These are phyloP conservation scores for Hemiprocne comata DNA, from an alignment of 2,113 vertebrate species.

Conservation along the genomic window DNA sequence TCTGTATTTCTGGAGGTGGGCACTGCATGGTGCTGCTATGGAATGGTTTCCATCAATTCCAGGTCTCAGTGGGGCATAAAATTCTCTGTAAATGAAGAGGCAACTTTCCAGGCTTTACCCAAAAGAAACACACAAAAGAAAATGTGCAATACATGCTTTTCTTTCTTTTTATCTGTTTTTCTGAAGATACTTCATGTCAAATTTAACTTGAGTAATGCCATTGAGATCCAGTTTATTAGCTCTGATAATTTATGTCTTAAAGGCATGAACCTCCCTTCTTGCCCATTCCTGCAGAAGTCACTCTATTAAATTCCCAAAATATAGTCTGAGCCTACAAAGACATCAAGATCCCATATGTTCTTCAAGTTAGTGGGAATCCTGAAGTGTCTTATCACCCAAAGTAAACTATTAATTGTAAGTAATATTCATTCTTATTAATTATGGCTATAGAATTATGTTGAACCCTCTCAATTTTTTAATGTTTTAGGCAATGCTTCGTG, in stretches of 20 bases:
- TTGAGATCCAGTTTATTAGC: neutral
- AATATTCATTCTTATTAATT: slow-evolving; percentile 19
- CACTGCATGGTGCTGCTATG: neutral
- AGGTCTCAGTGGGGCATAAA: neutral
- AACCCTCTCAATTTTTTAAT: neutral
- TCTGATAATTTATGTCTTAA: neutral
- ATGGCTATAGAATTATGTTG: neutral
- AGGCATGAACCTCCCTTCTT: neutral
- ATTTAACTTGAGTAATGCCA: neutral
- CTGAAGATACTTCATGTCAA: neutral
- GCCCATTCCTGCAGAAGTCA: neutral
- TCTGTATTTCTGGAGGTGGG: neutral
- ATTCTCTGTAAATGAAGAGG: neutral
- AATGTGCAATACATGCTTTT: neutral
- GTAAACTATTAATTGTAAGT: neutral
- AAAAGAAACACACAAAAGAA: neutral
- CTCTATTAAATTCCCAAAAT: neutral
- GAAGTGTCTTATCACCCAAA: neutral
- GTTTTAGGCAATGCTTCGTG: slow-evolving; percentile 34
- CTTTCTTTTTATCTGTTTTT: neutral
- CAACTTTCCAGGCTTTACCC: neutral
- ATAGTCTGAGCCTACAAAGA: neutral
- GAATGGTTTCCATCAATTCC: neutral
- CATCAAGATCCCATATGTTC: neutral
- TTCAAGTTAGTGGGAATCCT: neutral